These are phyloP conservation scores for Sylvilagus bachmani DNA, from an alignment of 2,113 vertebrate genomes.

Conservation along the genomic window DNA sequence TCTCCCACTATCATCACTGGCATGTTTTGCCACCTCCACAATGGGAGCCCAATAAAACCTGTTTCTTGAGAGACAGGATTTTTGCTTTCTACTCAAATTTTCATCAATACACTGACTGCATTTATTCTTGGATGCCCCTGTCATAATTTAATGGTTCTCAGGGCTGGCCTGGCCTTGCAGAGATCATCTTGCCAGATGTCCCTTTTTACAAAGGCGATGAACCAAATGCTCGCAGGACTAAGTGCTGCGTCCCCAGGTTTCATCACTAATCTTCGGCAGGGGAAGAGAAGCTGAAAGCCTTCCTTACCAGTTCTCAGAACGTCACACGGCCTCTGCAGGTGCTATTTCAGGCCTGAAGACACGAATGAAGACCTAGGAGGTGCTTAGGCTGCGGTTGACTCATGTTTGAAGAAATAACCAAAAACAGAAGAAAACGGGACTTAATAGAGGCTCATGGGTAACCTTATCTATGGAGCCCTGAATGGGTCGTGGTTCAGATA, in stretches of 20 bases:
- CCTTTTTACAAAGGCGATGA: neutral
- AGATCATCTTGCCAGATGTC: neutral
- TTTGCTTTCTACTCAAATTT: neutral
- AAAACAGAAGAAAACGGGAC: neutral
- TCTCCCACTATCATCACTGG: neutral
- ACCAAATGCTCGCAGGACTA: neutral
- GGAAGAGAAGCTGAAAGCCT: neutral
- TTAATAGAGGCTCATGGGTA: neutral
- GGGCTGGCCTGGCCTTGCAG: neutral
- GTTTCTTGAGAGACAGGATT: neutral
- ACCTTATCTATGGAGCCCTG: neutral
- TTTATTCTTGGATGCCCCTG: neutral
- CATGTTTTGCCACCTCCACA: neutral
- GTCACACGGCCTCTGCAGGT: neutral
- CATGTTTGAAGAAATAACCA: constrained; percentile 5
- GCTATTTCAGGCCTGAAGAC: neutral
- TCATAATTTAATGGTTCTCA: neutral
- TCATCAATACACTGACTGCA: neutral
- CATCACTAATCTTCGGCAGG: neutral
- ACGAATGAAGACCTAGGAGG: neutral
- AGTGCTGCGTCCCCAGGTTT: neutral
- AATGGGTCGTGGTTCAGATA: neutral
- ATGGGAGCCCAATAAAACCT: neutral
- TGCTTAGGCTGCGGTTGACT: neutral
- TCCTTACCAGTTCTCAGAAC: neutral